Evolutionary conservation across 2,113 vertebrate genomes (phyloP).

Genomic region (Dipodomys ordii): DNA sequence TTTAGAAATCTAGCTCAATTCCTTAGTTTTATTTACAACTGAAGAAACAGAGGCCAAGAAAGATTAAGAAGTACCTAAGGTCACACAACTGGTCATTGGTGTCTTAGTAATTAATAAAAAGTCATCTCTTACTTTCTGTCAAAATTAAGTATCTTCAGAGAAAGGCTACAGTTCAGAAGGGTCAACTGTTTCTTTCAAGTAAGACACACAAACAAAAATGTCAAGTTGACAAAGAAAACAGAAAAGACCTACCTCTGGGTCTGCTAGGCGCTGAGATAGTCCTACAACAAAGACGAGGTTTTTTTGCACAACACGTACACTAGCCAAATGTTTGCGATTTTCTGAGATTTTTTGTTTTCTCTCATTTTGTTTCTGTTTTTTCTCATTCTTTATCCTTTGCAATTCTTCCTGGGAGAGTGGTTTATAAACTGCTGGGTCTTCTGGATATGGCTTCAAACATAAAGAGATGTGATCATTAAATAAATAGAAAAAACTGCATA

Average conservation of each 20-base stretch:
- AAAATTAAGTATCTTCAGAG: slow-evolving; percentile 54
- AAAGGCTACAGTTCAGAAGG: neutral
- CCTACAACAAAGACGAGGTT: slow-evolving; percentile 99
- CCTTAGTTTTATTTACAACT: slow-evolving; percentile 51
- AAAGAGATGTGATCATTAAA: slow-evolving; percentile 64
- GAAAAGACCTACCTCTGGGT: slow-evolving; percentile 94
- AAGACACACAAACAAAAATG: neutral
- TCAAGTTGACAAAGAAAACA: slow-evolving; percentile 34
- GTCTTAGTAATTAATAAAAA: slow-evolving; percentile 32
- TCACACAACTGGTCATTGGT: neutral
- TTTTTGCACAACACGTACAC: slow-evolving; percentile 98
- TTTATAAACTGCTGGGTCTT: slow-evolving; percentile 99
- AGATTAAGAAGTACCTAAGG: slow-evolving; percentile 41
- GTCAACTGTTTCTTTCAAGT: slow-evolving; percentile 23
- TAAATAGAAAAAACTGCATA: slow-evolving; percentile 14
- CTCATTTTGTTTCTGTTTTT: slow-evolving; percentile 99
- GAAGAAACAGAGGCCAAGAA: slow-evolving; percentile 41
- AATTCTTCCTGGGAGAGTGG: slow-evolving; percentile 99
- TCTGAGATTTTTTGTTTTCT: slow-evolving; percentile 99
- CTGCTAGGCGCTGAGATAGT: slow-evolving; percentile 96
- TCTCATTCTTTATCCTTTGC: slow-evolving; percentile 99
- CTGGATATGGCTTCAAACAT: slow-evolving; percentile 95
- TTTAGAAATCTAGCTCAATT: neutral
- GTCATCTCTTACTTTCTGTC: slow-evolving; percentile 19
- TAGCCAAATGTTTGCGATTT: slow-evolving; percentile 99